Evolutionary conservation across 2,888 invertebrate genomes (phyloP), one percentile per base, ranked within the genome.

Genomic region (Agrilus mali): DNA sequence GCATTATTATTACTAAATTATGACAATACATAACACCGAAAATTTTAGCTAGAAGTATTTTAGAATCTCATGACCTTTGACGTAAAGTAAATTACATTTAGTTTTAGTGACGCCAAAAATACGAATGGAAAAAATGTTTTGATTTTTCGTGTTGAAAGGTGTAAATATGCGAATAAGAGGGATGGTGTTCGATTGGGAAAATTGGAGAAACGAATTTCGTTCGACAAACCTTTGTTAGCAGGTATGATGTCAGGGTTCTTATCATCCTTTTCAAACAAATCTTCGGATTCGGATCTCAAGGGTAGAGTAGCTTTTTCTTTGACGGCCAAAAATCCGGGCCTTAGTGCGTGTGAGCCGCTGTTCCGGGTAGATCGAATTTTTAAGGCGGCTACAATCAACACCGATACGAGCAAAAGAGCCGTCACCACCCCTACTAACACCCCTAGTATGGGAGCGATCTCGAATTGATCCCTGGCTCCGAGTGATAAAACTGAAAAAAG

Each of bases 221-320:
- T n/a, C n/a, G 27, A 47, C 48, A 69, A 71, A 87, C 88, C 86
- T 80, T 87, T 87, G 63, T 85, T 87, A 54, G 83, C 79, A 22
- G 89, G 88, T 47, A 89, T 84, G 50, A 89, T 86, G 63, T 89
- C 89, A 22, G 89, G 89, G 71, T 89, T 89, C 64, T 82, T 83
- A 67, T 92, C 90, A 60, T 90, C 89, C 52, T 74, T 73, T 51
- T 77, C 78, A 56, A 84, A 82, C 60, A 84, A 77, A 59, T 82
- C 82, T 52, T 83, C 80, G 15, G 78, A 74, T 52, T 68, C 70
- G 55, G 71, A 74, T 53, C 73, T 71, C 50, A 75, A 72, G 53
- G 80, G 80, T 61, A 80, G 67, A 43, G 78, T 73, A 49, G 77
- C 79, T 67, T 82, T 83, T 64, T 81, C 74, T 65, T 77, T 78